Conservation (phyloP, 2,888 invertebrate genomes). For the Galerucella calmariensis region DNA sequence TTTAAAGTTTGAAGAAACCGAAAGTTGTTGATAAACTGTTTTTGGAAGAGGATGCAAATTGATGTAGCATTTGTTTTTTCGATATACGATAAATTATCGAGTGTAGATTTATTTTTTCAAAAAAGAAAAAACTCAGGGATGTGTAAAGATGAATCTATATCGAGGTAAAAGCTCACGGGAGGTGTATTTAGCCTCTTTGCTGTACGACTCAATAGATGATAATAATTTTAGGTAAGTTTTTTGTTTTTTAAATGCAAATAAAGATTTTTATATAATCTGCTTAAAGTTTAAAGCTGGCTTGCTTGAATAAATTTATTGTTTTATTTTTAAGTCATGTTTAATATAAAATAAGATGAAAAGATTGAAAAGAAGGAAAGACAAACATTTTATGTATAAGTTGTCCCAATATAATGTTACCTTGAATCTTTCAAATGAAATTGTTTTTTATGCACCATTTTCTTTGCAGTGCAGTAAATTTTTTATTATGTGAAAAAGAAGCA, state of each 20-base stretch:
- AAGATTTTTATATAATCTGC: too few species aligned
- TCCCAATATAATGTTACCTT: too few species aligned
- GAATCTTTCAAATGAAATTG: background rate
- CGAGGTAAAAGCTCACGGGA: slow-evolving; percentile 54
- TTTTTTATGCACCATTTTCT: background rate
- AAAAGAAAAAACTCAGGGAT: slow-evolving; percentile 11
- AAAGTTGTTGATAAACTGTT: slow-evolving; percentile 24
- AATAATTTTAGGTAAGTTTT: slow-evolving; percentile 69
- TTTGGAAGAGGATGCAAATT: background rate
- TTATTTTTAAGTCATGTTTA: too few species aligned
- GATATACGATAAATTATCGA: background rate
- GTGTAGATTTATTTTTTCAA: slow-evolving; percentile 6
- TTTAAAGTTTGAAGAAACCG: slow-evolving; percentile 11
- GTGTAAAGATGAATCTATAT: slow-evolving; percentile 59
- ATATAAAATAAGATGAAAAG: too few species aligned
- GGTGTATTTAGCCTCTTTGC: slow-evolving; percentile 62
- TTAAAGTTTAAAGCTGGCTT: too few species aligned
- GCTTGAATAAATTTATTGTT: too few species aligned
- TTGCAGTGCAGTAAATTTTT: slow-evolving; percentile 65
- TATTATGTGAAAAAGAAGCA: slow-evolving; percentile 67
- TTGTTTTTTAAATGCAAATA: slow-evolving; percentile 12
- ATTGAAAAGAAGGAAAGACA: background rate
- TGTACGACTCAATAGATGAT: slow-evolving; percentile 75
- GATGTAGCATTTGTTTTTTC: slow-evolving; percentile 14
- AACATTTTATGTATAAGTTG: background rate